Conservation (phyloP, 2,797 vertebrate genomes). For the Diplodus puntazzo region DNA sequence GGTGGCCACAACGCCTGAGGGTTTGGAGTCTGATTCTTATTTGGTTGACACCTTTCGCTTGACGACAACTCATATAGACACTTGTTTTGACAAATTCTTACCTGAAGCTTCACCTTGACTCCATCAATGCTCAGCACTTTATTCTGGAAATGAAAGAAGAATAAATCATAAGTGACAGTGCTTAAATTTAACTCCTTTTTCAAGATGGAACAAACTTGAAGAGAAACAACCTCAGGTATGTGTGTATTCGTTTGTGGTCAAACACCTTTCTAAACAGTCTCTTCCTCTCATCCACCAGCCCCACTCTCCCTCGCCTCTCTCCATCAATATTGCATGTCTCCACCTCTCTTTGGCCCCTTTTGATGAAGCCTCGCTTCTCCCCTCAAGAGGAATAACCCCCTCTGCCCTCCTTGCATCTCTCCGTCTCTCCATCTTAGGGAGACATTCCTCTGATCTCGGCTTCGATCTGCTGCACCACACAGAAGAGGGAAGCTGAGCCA, state of each 20-base stretch:
- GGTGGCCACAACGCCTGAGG: background rate
- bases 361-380: slow-evolving; percentile 55
- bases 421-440: slow-evolving; percentile 6
- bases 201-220: slow-evolving; percentile 7
- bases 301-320: slow-evolving; percentile 17
- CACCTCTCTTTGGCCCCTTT: slow-evolving; percentile 46
- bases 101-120: slow-evolving; percentile 96
- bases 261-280: slow-evolving; percentile 22
- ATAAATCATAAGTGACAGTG: slow-evolving; percentile 43
- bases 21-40: background rate
- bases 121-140: slow-evolving; percentile 95
- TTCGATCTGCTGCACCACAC: slow-evolving; percentile 41
- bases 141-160: slow-evolving; percentile 88
- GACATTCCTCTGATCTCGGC: slow-evolving; percentile 49
- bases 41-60: slow-evolving; percentile 10
- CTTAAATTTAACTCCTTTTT: slow-evolving; percentile 24
- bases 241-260: slow-evolving; percentile 20
- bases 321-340: slow-evolving; percentile 72
- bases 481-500: slow-evolving; percentile 23
- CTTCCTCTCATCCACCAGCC: slow-evolving; percentile 37
- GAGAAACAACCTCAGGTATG: slow-evolving; percentile 7
- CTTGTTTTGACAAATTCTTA: slow-evolving; percentile 67
- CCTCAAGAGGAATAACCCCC: slow-evolving; percentile 58
- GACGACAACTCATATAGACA: background rate
- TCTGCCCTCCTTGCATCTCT: slow-evolving; percentile 28